phyloP scores from a whole-genome alignment of 2,113 vertebrate species.

The Plotosus lineatus region DNA sequence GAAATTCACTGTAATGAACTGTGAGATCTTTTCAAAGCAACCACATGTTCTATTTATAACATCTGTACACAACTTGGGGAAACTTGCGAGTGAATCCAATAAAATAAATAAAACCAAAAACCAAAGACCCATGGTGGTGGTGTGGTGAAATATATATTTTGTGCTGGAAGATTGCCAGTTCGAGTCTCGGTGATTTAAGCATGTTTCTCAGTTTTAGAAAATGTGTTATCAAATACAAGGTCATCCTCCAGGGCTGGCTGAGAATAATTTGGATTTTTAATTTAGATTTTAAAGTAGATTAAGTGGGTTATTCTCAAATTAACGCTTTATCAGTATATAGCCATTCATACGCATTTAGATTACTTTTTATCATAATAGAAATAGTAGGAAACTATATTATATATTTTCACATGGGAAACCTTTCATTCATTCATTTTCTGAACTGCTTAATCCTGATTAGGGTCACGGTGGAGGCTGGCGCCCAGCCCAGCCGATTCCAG shows the following conservation, averaged over 20 bases:
- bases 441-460: too few relatives aligned
- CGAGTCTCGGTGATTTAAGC: not conserved
- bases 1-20: not conserved
- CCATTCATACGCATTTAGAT: not conserved
- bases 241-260: not conserved
- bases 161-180: not conserved
- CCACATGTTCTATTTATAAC: not conserved
- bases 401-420: too few relatives aligned
- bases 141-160: not conserved
- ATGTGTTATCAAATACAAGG: not conserved
- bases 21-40: not conserved
- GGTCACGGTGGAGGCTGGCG: too few relatives aligned
- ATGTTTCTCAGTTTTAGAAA: not conserved
- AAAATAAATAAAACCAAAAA: not conserved
- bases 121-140: not conserved
- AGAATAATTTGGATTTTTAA: not conserved
- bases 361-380: not conserved
- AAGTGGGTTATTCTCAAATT: not conserved
- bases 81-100: not conserved
- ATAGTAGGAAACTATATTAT: not conserved
- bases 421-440: too few relatives aligned
- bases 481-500: too few relatives aligned
- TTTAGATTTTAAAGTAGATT: not conserved
- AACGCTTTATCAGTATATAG: not conserved
- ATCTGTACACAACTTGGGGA: not conserved